Base-by-base conservation (phyloP, 2,888 invertebrate genomes). In the Xestia c-nigrum region DNA sequence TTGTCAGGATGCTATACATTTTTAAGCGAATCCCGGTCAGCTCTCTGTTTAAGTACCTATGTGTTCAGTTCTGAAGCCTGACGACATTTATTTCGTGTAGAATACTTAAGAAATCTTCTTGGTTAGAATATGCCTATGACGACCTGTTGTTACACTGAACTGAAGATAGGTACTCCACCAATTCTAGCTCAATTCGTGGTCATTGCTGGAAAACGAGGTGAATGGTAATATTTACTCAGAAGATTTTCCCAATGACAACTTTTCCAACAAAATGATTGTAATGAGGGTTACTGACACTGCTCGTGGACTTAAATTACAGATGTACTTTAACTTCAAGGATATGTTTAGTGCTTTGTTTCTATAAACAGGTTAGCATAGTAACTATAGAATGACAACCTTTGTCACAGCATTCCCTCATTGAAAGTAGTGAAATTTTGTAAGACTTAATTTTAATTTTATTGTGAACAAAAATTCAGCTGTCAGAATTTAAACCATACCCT, bases 1-100 rank as follows among this genome's bases (percentile, higher is more conserved):
- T 74, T 78, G 46, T 74, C 47, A 59, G 21, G 47, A 40, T 55
- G 66, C 24, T 67, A 64, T 24, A 47, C 24, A 38, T 24, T 47
- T 59, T 16, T 43, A 50, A 72, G 14, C 24, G 69, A 72, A 67
- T 68, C 64, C 47, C 43, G 40, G 68, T 70, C 12, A 64, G 55
- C 57, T 71, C 55, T 57, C 16, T 46, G 40, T 40, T 0, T 16
- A 43, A 21, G 14, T 19, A n/a, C n/a, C n/a, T n/a, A 6, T 50
- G 4, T 31, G 31, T 57, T 40, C 10, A 14, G 12, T 24, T 14
- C 1, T 43, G 16, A 43, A 64, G 12, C 10, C 3, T 5, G n/a
- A 43, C 3, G 43, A 63, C n/a, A 43, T 10, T 4, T 14, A 16
- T 43, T 43, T 64, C 64, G n/a, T 14, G 14, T 14, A 10, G 16